Evolutionary conservation across 1,140 invertebrate species (phyloP).

Genomic region (Lethrus apterus): DNA sequence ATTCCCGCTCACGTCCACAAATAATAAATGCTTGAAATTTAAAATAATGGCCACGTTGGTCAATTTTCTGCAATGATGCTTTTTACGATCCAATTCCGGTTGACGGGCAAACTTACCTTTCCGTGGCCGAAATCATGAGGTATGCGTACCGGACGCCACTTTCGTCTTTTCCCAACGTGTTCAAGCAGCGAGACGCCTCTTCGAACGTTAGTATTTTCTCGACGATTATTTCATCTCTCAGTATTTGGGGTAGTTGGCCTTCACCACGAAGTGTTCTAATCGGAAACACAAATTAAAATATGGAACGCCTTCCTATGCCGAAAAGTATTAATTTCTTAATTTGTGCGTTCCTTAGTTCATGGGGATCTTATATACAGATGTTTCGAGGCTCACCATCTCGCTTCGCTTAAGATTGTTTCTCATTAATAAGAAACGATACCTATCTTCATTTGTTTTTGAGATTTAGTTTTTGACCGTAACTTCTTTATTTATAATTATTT

Average conservation of each 20-base stretch:
- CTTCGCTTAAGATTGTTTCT: no score
- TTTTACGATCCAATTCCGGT: background rate
- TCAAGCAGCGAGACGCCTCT: slow-evolving; percentile 34
- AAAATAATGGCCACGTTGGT: slow-evolving; percentile 44
- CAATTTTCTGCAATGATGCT: slow-evolving; percentile 35
- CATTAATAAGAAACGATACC: no score
- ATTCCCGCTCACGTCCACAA: slow-evolving; percentile 48
- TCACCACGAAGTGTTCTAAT: slow-evolving; percentile 16
- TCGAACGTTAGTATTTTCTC: slow-evolving; percentile 37
- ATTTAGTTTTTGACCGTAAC: no score
- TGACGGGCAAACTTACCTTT: slow-evolving; percentile 17
- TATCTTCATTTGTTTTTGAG: no score
- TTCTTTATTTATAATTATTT: no score
- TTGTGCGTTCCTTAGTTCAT: no score
- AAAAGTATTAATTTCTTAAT: background rate
- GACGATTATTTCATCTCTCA: slow-evolving; percentile 23
- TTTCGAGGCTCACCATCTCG: no score
- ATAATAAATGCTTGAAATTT: slow-evolving; percentile 46
- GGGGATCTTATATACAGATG: no score
- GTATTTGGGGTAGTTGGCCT: background rate
- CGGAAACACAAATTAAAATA: slow-evolving; percentile 12
- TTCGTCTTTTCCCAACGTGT: slow-evolving; percentile 37
- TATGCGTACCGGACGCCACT: slow-evolving; percentile 38
- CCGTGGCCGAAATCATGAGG: slow-evolving; percentile 30
- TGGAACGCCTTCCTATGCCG: background rate